Percentiles rank a stretch among this genome's conserved stretches.
Conservation (phyloP, 2,797 vertebrate genomes). For the Siniperca undulata region DNA sequence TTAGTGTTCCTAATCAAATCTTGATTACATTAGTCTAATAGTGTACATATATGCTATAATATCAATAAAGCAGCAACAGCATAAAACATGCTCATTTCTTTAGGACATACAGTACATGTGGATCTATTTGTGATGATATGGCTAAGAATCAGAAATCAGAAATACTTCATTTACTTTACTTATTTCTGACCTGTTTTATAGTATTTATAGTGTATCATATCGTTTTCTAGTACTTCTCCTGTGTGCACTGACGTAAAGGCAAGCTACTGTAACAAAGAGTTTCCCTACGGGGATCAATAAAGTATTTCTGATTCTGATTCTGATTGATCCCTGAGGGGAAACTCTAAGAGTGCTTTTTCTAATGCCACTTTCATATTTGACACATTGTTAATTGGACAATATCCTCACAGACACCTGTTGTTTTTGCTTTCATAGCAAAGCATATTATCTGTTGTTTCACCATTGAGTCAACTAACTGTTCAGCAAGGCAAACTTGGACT, state of each 20-base stretch:
- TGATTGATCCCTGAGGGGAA: too few relatives aligned
- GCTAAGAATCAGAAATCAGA: too few relatives aligned
- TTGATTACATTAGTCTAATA: slow-evolving; percentile 66
- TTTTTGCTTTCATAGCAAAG: slow-evolving; percentile 2
- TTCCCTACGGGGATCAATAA: too few relatives aligned
- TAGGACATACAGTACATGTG: not conserved
- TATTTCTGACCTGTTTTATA: too few relatives aligned
- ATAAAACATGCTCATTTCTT: slow-evolving; percentile 27
- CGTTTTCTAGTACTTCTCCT: too few relatives aligned
- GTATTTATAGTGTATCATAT: too few relatives aligned
- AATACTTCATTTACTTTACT: too few relatives aligned
- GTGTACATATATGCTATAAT: slow-evolving; percentile 30
- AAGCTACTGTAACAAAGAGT: too few relatives aligned
- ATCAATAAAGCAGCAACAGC: slow-evolving; percentile 25
- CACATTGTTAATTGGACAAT: not conserved
- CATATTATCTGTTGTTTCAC: not conserved
- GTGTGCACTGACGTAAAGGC: too few relatives aligned
- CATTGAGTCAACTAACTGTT: not conserved
- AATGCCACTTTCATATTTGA: not conserved
- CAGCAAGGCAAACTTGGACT: not conserved
- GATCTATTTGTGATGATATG: not conserved
- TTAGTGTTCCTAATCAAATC: slow-evolving; percentile 64
- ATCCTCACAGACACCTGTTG: not conserved
- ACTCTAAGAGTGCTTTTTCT: not conserved
- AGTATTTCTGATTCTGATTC: too few relatives aligned